These are phyloP conservation scores for Eupithecia vulgata DNA, from an alignment of 2,888 invertebrate species.

Conservation along the genomic window DNA sequence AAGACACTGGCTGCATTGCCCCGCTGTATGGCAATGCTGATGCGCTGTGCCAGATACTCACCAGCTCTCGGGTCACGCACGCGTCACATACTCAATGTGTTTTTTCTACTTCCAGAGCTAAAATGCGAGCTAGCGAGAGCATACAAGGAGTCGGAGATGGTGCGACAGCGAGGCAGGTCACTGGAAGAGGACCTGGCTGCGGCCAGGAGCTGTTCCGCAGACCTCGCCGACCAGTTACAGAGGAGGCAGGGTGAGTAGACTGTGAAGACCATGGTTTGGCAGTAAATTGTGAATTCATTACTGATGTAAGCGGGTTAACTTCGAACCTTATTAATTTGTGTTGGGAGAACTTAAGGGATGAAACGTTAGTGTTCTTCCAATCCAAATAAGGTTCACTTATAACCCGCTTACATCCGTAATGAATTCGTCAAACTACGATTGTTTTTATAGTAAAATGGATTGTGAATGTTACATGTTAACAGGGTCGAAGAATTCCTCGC, in stretches of 20 bases:
- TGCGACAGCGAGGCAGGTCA: slow-evolving; percentile 83
- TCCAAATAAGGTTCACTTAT: too few relatives aligned
- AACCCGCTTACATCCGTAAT: too few relatives aligned
- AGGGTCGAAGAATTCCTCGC: too few relatives aligned
- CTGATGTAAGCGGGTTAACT: too few relatives aligned
- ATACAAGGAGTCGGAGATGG: slow-evolving; percentile 86
- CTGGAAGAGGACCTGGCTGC: slow-evolving; percentile 85
- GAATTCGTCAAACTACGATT: too few relatives aligned
- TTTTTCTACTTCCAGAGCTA: slow-evolving; percentile 77
- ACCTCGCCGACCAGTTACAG: slow-evolving; percentile 83
- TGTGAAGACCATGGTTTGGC: neutral
- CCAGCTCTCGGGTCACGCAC: neutral
- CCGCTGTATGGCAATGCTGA: neutral
- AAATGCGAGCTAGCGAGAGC: slow-evolving; percentile 87
- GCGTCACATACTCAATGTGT: neutral
- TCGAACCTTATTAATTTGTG: too few relatives aligned
- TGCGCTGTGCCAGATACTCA: neutral
- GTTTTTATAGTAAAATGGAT: too few relatives aligned
- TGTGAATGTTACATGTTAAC: too few relatives aligned
- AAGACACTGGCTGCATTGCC: neutral
- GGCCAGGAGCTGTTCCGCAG: slow-evolving; percentile 84
- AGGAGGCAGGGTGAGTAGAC: slow-evolving; percentile 81
- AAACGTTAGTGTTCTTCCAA: too few relatives aligned
- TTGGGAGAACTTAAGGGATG: too few relatives aligned
- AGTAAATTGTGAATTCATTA: neutral